Evolutionary conservation across 2,888 invertebrate genomes (phyloP).

Genomic region (Nomada ferruginata): DNA sequence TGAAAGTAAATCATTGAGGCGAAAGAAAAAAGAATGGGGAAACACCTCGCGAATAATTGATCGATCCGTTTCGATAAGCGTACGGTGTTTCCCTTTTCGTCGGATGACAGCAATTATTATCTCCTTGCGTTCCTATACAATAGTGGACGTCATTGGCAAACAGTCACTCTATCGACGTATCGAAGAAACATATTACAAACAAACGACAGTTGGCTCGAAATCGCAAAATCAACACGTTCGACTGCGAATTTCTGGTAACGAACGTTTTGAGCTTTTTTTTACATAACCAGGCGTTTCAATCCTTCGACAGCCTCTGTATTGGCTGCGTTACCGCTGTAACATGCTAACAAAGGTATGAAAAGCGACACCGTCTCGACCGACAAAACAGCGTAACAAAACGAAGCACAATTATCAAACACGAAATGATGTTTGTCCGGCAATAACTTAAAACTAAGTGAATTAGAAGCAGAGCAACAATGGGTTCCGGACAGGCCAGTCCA

Average conservation of each 20-base stretch:
- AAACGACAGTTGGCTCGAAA: conserved; percentile 43
- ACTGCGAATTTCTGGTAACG: conserved; percentile 9
- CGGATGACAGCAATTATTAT: conserved; percentile 55
- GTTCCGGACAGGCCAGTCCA: conserved; percentile 68
- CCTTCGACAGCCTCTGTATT: too few relatives aligned
- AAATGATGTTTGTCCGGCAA: too few relatives aligned
- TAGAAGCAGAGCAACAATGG: conserved; percentile 77
- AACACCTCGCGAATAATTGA: conserved; percentile 53
- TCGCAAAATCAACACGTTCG: conserved; percentile 42
- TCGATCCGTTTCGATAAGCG: conserved; percentile 57
- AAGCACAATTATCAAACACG: conserved; percentile 8
- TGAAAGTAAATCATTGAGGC: conserved; percentile 58
- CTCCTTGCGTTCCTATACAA: conserved; percentile 56
- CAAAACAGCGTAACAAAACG: conserved; percentile 44
- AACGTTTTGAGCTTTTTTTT: neutral
- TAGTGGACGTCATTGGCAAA: conserved; percentile 49
- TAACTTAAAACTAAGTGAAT: conserved; percentile 77
- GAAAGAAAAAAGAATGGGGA: neutral
- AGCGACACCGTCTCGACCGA: neutral
- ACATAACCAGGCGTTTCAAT: too few relatives aligned
- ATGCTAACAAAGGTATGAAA: conserved; percentile 2
- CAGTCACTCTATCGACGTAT: conserved; percentile 1
- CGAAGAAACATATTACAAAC: conserved; percentile 55
- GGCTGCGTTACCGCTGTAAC: neutral
- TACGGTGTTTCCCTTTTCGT: conserved; percentile 19